Conservation (phyloP, 2,888 invertebrate genomes). For the Zootermopsis nevadensis region DNA sequence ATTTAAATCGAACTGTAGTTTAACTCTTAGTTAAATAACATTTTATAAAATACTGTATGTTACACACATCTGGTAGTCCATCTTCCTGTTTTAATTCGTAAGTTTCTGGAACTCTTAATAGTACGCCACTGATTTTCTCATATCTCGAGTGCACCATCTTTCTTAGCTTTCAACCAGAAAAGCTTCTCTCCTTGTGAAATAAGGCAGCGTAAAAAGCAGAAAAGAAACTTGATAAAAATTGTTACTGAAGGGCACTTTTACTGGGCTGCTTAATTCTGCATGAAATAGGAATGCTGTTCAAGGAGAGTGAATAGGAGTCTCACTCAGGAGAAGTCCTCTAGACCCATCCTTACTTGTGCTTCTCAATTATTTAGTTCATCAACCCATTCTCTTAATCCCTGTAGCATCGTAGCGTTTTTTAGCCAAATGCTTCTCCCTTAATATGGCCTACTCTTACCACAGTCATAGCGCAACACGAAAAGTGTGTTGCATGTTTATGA, state of each 20-base stretch:
- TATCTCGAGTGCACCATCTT: background rate
- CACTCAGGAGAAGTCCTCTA: background rate
- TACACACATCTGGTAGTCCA: no score
- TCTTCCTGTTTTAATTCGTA: no score
- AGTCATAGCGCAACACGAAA: no score
- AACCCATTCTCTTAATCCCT: background rate
- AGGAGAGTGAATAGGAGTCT: background rate
- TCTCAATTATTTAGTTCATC: slow-evolving; percentile 25
- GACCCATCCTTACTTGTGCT: background rate
- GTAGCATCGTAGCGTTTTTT: background rate
- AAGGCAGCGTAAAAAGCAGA: background rate
- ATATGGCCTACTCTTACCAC: background rate
- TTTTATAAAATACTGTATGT: no score
- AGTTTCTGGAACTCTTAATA: no score
- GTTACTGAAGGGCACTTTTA: background rate
- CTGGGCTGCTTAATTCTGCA: slow-evolving; percentile 19
- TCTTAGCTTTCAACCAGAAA: background rate
- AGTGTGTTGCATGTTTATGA: no score
- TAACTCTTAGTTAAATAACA: no score
- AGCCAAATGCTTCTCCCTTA: background rate
- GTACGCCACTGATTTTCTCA: background rate
- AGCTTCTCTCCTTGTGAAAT: background rate
- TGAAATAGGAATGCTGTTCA: slow-evolving; percentile 16
- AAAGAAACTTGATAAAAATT: background rate
- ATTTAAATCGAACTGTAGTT: no score